Evolutionary conservation across 1,140 invertebrate species (phyloP).

Genomic region (Holcopasites calliopsidis): DNA sequence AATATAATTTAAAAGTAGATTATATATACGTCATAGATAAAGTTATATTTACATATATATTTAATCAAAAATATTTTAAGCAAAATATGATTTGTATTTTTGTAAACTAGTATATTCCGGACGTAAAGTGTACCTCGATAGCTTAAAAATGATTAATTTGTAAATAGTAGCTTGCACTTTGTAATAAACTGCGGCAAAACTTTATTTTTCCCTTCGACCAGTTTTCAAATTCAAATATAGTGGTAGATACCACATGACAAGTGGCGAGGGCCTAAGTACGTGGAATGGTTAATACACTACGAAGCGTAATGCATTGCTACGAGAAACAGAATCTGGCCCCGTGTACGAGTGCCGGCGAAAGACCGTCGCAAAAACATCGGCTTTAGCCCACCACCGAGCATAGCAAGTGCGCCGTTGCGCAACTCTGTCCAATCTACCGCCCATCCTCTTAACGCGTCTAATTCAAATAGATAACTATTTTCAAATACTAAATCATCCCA

Average conservation of each 20-base stretch:
- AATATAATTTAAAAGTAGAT: neutral
- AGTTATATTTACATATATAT: too few relatives aligned
- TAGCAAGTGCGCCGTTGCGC: slow-evolving; percentile 42
- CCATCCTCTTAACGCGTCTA: slow-evolving; percentile 20
- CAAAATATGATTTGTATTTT: neutral
- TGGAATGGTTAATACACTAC: slow-evolving; percentile 52
- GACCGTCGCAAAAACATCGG: slow-evolving; percentile 66
- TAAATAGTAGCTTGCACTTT: slow-evolving; percentile 10
- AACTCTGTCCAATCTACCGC: slow-evolving; percentile 44
- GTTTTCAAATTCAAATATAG: slow-evolving; percentile 28
- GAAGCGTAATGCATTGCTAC: slow-evolving; percentile 22
- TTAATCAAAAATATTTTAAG: neutral
- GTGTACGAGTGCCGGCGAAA: slow-evolving; percentile 24
- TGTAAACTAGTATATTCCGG: neutral
- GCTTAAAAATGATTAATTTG: neutral
- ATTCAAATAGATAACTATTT: slow-evolving; percentile 22
- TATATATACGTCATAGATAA: neutral
- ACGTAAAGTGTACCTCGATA: neutral
- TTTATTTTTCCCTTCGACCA: neutral
- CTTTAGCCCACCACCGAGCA: neutral
- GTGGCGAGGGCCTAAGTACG: slow-evolving; percentile 22
- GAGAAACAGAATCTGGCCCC: slow-evolving; percentile 25
- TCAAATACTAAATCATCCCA: neutral
- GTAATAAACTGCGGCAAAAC: neutral
- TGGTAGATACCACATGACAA: slow-evolving; percentile 1